Conservation (phyloP, 2,888 invertebrate species). For the Erannis defoliaria region DNA sequence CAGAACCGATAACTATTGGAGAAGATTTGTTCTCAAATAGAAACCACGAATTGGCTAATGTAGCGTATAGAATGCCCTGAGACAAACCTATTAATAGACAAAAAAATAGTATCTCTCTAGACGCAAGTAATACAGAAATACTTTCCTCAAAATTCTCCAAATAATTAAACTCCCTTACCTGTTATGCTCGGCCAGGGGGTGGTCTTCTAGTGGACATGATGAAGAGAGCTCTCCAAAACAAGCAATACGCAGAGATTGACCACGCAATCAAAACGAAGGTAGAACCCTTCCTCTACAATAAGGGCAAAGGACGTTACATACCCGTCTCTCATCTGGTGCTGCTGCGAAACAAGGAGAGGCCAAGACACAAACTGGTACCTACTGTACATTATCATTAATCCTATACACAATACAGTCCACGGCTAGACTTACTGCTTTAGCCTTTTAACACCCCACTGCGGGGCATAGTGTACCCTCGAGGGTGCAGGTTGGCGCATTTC, state of each 20-base stretch:
- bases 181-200: constrained; percentile 87
- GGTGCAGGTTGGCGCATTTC: no score
- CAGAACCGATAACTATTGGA: no score
- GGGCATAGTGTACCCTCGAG: no score
- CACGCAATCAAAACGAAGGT: constrained; percentile 97
- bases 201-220: constrained; percentile 97
- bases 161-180: not conserved
- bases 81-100: no score
- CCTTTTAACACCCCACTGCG: no score
- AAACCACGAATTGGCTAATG: no score
- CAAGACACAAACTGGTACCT: constrained; percentile 93
- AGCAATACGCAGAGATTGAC: constrained; percentile 96
- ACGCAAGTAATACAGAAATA: no score
- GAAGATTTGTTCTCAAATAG: no score
- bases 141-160: not conserved
- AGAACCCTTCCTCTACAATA: constrained; percentile 97
- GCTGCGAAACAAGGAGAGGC: constrained; percentile 94
- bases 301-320: constrained; percentile 96
- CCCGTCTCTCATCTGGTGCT: constrained; percentile 96
- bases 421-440: no score
- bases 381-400: not conserved
- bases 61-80: no score
- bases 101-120: no score
- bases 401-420: not conserved
- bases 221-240: constrained; percentile 95